These are phyloP conservation scores for Polymixis flavicincta DNA, from an alignment of 2,888 invertebrate species.

Conservation along the genomic window DNA sequence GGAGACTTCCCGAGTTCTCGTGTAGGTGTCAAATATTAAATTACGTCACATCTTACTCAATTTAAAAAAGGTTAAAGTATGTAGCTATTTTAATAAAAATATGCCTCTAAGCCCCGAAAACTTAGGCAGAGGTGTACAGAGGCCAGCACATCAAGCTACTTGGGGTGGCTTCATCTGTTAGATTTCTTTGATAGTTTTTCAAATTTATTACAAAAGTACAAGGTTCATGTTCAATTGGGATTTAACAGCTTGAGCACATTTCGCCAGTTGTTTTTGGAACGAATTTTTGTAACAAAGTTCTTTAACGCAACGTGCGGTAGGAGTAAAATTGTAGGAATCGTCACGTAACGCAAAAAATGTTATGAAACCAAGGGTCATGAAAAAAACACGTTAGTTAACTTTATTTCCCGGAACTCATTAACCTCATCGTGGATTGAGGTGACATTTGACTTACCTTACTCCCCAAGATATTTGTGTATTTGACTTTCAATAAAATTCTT, in stretches of 20 bases:
- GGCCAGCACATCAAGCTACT: too few relatives aligned
- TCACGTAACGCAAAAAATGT: too few relatives aligned
- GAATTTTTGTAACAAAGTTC: too few relatives aligned
- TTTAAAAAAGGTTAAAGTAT: not conserved
- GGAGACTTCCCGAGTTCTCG: not conserved
- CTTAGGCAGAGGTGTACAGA: not conserved
- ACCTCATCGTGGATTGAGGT: not conserved
- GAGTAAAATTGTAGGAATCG: too few relatives aligned
- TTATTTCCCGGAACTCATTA: not conserved
- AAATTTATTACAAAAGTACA: too few relatives aligned
- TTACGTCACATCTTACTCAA: not conserved
- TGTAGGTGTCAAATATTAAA: conserved; percentile 29
- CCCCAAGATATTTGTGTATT: not conserved
- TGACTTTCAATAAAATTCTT: not conserved
- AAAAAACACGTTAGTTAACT: not conserved
- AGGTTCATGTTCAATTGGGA: too few relatives aligned
- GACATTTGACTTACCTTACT: not conserved
- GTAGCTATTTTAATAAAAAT: not conserved
- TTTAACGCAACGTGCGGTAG: too few relatives aligned
- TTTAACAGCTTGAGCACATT: too few relatives aligned
- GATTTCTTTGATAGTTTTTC: too few relatives aligned
- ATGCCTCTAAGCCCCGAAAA: not conserved
- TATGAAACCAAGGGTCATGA: too few relatives aligned
- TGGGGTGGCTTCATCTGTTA: too few relatives aligned
- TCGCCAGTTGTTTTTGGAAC: too few relatives aligned